A percentile compares a stretch with the other conserved stretches of the same genome.
These are phyloP conservation scores for Chelonus insularis DNA, from an alignment of 1,140 invertebrate species.

Conservation along the genomic window DNA sequence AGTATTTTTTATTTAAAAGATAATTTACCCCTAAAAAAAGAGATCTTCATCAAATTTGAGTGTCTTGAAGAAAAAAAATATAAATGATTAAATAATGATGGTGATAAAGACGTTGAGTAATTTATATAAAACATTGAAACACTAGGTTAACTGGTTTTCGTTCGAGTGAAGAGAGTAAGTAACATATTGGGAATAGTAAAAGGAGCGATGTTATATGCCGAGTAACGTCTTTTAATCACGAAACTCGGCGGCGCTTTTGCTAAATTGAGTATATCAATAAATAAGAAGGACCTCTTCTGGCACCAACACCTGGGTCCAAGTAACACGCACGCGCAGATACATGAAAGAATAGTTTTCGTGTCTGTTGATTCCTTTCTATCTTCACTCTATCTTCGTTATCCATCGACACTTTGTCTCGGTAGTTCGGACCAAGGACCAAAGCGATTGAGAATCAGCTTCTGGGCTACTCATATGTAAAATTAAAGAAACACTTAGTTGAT, in stretches of 20 bases:
- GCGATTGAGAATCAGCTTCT: too few relatives aligned
- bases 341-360: conserved; percentile 14
- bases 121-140: not conserved
- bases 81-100: not conserved
- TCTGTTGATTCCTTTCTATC: conserved; percentile 26
- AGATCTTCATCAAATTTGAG: too few relatives aligned
- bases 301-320: conserved; percentile 51
- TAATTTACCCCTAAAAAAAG: too few relatives aligned
- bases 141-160: not conserved
- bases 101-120: not conserved
- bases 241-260: conserved; percentile 51
- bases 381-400: not conserved
- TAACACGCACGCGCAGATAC: conserved; percentile 22
- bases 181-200: conserved; percentile 2
- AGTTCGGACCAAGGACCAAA: too few relatives aligned
- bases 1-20: too few relatives aligned
- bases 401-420: too few relatives aligned
- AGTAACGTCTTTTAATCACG: conserved; percentile 60
- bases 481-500: too few relatives aligned
- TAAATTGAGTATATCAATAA: conserved; percentile 61
- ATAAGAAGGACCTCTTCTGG: conserved; percentile 52
- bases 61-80: too few relatives aligned
- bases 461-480: too few relatives aligned
- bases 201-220: conserved; percentile 1
- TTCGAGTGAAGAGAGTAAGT: not conserved